These are phyloP conservation scores for Pelochelys cantorii DNA, from an alignment of 2,797 vertebrate genomes.

Conservation along the genomic window DNA sequence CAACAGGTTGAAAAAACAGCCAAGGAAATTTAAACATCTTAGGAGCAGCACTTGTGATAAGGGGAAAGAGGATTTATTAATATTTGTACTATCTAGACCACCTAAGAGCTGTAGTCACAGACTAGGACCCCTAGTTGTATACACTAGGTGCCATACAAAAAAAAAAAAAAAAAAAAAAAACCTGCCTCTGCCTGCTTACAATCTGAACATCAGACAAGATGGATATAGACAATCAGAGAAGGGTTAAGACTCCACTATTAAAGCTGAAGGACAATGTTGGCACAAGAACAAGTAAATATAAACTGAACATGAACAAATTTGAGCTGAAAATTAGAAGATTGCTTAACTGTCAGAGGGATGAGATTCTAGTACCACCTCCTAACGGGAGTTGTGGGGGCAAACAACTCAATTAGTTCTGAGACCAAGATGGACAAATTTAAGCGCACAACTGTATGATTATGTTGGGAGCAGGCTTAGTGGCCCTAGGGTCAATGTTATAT, in stretches of 20 bases:
- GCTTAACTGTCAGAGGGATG: neutral
- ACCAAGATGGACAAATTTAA: neutral
- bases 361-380: neutral
- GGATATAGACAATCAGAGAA: neutral
- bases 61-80: neutral
- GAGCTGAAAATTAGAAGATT: neutral
- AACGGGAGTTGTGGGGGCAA: neutral
- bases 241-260: neutral
- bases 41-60: neutral
- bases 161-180: neutral
- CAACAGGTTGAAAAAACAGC: neutral
- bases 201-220: fast-evolving
- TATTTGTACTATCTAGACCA: fast-evolving
- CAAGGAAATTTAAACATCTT: neutral
- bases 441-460: neutral
- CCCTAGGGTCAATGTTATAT: neutral
- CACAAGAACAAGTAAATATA: neutral
- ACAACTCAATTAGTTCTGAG: neutral
- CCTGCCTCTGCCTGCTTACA: neutral
- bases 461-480: neutral
- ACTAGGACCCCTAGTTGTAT: neutral
- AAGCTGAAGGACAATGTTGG: neutral
- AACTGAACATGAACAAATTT: neutral
- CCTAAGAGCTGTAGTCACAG: neutral
- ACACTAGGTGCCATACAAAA: neutral